Evolutionary conservation across 64 coral and sea anemone genomes (phyloP).

Genomic region (Actinia tenebrosa): DNA sequence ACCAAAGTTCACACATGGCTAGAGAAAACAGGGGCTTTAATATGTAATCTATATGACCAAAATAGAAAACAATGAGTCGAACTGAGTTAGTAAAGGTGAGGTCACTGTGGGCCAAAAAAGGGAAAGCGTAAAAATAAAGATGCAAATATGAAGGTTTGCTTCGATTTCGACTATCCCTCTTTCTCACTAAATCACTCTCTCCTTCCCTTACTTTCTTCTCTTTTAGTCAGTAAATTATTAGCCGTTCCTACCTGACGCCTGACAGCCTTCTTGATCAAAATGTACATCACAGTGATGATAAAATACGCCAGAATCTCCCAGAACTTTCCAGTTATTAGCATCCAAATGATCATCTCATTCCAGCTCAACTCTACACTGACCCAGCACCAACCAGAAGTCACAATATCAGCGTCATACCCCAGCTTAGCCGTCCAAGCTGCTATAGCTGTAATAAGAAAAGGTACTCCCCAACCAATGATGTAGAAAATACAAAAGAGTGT

Average conservation of each 20-base stretch:
- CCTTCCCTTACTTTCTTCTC: background rate
- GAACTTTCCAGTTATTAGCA: constrained; percentile 55
- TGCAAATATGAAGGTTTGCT: too few relatives aligned
- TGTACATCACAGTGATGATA: constrained; percentile 40
- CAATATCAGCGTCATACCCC: constrained; percentile 38
- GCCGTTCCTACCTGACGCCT: constrained; percentile 19
- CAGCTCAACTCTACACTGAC: background rate
- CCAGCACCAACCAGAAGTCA: constrained; percentile 81
- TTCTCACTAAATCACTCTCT: too few relatives aligned
- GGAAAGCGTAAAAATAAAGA: too few relatives aligned
- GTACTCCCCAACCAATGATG: constrained; percentile 58
- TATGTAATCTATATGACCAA: too few relatives aligned
- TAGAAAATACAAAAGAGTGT: constrained; percentile 60
- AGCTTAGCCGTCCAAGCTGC: constrained; percentile 34
- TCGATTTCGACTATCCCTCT: too few relatives aligned
- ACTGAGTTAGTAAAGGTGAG: too few relatives aligned
- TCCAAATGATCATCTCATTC: constrained; percentile 19
- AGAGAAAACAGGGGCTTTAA: too few relatives aligned
- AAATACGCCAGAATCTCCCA: constrained; percentile 69
- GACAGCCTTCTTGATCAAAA: constrained; percentile 37
- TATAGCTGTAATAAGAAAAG: constrained; percentile 28
- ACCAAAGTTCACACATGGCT: too few relatives aligned
- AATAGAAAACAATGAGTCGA: too few relatives aligned
- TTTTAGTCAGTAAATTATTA: background rate
- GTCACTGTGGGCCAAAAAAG: too few relatives aligned